Conservation (phyloP, 2,888 invertebrate species). For the Tineola bisselliella region DNA sequence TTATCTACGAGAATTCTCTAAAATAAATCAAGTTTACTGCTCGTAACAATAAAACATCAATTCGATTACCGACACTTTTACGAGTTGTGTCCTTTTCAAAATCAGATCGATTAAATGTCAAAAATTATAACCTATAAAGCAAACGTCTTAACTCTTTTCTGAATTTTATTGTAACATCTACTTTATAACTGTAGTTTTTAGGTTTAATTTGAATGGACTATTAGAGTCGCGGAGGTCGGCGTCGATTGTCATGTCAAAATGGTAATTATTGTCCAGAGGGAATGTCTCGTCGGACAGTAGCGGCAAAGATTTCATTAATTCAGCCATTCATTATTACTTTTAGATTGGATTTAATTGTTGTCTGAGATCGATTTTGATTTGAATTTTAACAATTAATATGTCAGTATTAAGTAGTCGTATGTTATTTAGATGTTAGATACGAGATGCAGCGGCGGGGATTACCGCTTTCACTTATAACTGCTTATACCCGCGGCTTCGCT, state of each 20-base stretch:
- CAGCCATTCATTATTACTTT: background rate
- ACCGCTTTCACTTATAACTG: too few species aligned
- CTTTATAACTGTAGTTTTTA: constrained; percentile 12
- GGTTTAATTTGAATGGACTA: constrained; percentile 16
- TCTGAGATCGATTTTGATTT: background rate
- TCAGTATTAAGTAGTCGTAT: background rate
- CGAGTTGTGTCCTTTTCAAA: background rate
- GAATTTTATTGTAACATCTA: background rate
- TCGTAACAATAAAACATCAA: background rate
- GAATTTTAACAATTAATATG: background rate
- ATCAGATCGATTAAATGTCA: background rate
- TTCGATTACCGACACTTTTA: background rate
- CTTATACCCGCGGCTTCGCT: too few species aligned
- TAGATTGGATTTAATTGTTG: background rate
- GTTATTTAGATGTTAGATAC: background rate
- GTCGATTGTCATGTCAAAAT: constrained; percentile 36
- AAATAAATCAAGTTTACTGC: background rate
- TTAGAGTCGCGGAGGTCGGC: constrained; percentile 12
- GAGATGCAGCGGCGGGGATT: too few species aligned
- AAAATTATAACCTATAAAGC: background rate
- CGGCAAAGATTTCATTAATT: constrained; percentile 47
- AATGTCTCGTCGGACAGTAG: constrained; percentile 41
- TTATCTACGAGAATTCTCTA: background rate
- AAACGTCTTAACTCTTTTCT: background rate
- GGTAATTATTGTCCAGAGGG: constrained; percentile 36